Evolutionary conservation across 2,888 invertebrate species (phyloP).

Genomic region (Heliconius charithonia): DNA sequence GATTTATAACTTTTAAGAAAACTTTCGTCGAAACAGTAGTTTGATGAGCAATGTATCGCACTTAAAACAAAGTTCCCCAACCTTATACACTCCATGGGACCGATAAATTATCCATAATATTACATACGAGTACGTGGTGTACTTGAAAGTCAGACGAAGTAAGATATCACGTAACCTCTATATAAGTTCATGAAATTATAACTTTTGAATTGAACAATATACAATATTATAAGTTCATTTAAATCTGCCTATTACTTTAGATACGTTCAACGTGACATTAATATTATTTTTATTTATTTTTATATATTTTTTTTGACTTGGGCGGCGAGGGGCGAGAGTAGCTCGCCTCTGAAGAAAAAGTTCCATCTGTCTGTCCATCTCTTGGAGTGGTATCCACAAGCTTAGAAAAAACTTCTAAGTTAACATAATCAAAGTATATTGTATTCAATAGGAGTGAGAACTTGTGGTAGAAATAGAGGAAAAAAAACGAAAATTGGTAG

Average conservation of each 20-base stretch:
- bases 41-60: conserved; percentile 19
- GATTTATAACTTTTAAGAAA: conserved; percentile 3
- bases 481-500: no score
- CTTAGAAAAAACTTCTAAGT: no score
- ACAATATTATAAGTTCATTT: neutral
- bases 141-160: conserved; percentile 7
- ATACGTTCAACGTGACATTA: neutral
- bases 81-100: conserved; percentile 10
- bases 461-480: no score
- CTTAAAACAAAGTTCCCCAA: conserved; percentile 18
- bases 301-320: no score
- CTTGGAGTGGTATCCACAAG: no score
- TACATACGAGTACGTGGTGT: neutral
- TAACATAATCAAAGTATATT: no score
- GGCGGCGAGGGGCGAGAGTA: no score
- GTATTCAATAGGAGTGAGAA: no score
- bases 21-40: neutral
- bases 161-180: conserved; percentile 6
- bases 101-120: conserved; percentile 19
- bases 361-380: no score
- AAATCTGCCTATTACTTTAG: neutral
- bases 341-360: no score
- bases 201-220: conserved; percentile 14
- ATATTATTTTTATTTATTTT: no score
- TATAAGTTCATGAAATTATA: conserved; percentile 4